Evolutionary conservation across 2,797 vertebrate genomes (phyloP).

Genomic region (Tenualosa thibaudeaui): DNA sequence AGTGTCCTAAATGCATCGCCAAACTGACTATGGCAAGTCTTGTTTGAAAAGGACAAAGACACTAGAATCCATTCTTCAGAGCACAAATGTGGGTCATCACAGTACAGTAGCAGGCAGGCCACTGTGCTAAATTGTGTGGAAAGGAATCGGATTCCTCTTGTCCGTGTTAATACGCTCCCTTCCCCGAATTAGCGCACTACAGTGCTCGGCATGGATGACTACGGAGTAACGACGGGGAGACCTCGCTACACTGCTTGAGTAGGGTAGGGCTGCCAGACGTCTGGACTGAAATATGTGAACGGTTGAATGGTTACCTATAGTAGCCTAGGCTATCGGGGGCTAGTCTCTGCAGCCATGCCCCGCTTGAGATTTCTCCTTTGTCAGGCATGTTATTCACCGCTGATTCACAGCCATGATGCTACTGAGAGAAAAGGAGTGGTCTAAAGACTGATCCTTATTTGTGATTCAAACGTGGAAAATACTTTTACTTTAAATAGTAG

Average conservation of each 20-base stretch:
- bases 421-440: neutral
- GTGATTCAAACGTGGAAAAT: neutral
- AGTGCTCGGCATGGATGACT: slow-evolving; percentile 35
- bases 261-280: slow-evolving; percentile 22
- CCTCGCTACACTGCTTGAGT: neutral
- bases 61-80: neutral
- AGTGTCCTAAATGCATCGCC: neutral
- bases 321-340: slow-evolving; percentile 12
- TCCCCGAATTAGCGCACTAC: slow-evolving; percentile 19
- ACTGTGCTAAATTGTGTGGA: slow-evolving; percentile 49
- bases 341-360: neutral
- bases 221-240: neutral
- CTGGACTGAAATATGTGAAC: slow-evolving; percentile 18
- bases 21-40: neutral
- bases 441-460: neutral
- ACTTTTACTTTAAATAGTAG: no score
- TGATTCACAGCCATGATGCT: neutral
- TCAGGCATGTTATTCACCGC: slow-evolving; percentile 4
- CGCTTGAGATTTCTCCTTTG: slow-evolving; percentile 12
- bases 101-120: slow-evolving; percentile 30
- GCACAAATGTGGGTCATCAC: slow-evolving; percentile 52
- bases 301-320: slow-evolving; percentile 21
- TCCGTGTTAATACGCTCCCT: slow-evolving; percentile 25
- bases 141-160: slow-evolving; percentile 40
- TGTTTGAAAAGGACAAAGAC: neutral